These are phyloP conservation scores for Drosophila gunungcola DNA, from an alignment of 1,140 invertebrate genomes.

Conservation along the genomic window DNA sequence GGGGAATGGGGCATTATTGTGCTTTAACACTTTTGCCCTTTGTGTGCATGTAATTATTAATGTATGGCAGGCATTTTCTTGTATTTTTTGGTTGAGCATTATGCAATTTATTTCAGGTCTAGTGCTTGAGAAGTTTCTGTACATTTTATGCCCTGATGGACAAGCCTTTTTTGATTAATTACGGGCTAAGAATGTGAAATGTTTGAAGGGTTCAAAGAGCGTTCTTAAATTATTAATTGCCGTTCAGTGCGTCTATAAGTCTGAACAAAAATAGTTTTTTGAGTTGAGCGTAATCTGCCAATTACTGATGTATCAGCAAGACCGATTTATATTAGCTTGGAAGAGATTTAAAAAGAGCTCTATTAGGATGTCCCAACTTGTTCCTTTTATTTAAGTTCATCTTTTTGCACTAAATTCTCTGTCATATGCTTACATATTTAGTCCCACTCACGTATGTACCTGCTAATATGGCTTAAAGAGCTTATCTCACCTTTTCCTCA, in stretches of 20 bases:
- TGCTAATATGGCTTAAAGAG: constrained; percentile 73
- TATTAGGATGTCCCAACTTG: too few relatives aligned
- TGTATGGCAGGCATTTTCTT: constrained; percentile 40
- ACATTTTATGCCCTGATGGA: constrained; percentile 65
- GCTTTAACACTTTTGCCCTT: constrained; percentile 72
- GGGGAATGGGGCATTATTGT: constrained; percentile 38
- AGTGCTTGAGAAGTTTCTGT: constrained; percentile 60
- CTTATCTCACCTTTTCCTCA: constrained; percentile 65
- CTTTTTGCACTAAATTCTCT: neutral
- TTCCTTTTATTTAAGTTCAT: too few relatives aligned
- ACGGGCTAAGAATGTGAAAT: constrained; percentile 23
- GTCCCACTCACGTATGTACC: constrained; percentile 4
- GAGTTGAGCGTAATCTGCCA: neutral
- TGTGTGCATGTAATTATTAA: constrained; percentile 66
- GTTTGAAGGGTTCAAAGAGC: constrained; percentile 14
- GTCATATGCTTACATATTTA: constrained; percentile 4
- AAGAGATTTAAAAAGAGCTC: too few relatives aligned
- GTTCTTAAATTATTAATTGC: constrained; percentile 28
- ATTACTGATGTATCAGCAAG: neutral
- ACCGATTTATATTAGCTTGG: too few relatives aligned
- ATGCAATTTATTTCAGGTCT: constrained; percentile 78
- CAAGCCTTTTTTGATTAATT: constrained; percentile 74
- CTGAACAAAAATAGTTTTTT: neutral
- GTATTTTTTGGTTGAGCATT: constrained; percentile 42
- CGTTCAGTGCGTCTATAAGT: neutral